Percentiles rank a stretch among this genome's conserved stretches.
These are phyloP conservation scores for Pachycephala philippinensis DNA, from an alignment of 2,113 vertebrate species.

Conservation along the genomic window DNA sequence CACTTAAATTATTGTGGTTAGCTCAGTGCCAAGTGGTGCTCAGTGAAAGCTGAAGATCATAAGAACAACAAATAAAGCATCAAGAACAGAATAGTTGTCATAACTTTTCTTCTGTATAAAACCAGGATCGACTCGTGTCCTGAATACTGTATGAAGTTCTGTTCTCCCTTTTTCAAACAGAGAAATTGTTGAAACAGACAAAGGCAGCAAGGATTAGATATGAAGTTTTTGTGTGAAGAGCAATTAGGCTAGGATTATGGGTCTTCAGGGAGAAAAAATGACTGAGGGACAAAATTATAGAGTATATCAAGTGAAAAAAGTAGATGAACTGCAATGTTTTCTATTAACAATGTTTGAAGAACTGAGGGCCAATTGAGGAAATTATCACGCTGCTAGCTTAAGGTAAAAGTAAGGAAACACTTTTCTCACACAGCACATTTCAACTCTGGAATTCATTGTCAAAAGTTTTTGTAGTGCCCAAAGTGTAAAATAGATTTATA, in stretches of 20 bases:
- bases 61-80: not conserved
- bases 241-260: not conserved
- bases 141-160: not conserved
- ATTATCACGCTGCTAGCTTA: not conserved
- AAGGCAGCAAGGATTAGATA: not conserved
- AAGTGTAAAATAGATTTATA: not conserved
- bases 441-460: not conserved
- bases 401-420: not conserved
- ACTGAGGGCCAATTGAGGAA: not conserved
- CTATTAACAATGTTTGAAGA: not conserved
- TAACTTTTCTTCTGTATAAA: not conserved
- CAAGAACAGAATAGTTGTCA: not conserved
- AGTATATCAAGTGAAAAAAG: not conserved
- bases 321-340: not conserved
- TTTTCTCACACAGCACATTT: not conserved
- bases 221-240: not conserved
- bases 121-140: not conserved
- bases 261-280: not conserved
- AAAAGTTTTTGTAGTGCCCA: not conserved
- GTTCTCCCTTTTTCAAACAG: not conserved
- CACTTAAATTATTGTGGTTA: not conserved
- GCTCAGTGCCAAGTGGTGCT: not conserved
- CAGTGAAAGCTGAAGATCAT: not conserved
- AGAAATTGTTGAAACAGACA: not conserved
- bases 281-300: not conserved